Evolutionary conservation across 2,888 invertebrate genomes (phyloP), one percentile per base, ranked within the genome.

Genomic region (Leptarthrus brevirostris): DNA sequence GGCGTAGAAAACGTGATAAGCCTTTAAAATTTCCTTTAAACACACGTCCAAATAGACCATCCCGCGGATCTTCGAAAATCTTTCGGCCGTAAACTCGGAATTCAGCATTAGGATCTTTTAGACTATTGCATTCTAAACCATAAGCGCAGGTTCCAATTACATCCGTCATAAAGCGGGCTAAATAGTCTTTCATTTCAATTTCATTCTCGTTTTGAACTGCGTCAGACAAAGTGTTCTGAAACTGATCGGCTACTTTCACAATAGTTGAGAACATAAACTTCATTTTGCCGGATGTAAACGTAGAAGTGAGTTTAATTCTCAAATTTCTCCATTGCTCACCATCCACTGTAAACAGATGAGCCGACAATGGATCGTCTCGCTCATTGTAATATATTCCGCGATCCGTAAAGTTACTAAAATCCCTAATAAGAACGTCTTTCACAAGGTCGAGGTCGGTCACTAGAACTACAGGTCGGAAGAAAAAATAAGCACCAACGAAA

Each of bases 261-360:
- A 86, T 80, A 0, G 81, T 81, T n/a, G 82, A 81, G 77, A 85
- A 83, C 86, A 87, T 86, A 40, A 81, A 81, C 74, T 85, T 86
- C 82, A 88, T 86, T 80, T 87, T 87, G 3, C 86, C 84, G 0
- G 86, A 84, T 3, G 87, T 86, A 77, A 88, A 88, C 0, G 86
- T 86, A 0, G 87, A 86, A 1, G 86, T 84, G 58, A 87, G 73
- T 49, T 86, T 86, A 0, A 80, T 78, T 26, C 88, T 80, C 76
- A 87, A 80, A 20, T 82, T 80, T 69, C 83, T 86, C 88, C 88
- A 88, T 34, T 84, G 83, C 0, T 81, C 79, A 0, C 86, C 86
- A 14, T 83, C 82, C 79, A 86, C 76, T 61, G 83, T 83, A 53
- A 86, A 79, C 0, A 86, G 76, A 79, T 86, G 85, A 0, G 79